Conservation (phyloP, 2,888 invertebrate species). For the Tillus elongatus region DNA sequence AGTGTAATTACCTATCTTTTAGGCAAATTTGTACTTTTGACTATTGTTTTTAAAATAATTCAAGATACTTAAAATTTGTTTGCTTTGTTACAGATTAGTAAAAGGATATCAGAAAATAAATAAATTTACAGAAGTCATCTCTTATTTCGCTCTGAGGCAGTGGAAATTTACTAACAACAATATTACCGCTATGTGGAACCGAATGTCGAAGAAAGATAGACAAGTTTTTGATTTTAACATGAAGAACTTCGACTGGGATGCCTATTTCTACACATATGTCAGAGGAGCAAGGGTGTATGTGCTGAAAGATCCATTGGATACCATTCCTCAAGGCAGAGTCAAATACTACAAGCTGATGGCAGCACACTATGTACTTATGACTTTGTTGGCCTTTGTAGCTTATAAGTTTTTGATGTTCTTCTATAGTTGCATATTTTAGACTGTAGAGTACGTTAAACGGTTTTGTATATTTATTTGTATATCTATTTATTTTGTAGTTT, state of each 20-base stretch:
- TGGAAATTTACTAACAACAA: slow-evolving; percentile 64
- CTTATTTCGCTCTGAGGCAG: slow-evolving; percentile 67
- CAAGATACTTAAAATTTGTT: no score
- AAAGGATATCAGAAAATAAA: slow-evolving; percentile 25
- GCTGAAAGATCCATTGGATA: slow-evolving; percentile 69
- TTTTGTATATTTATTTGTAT: not conserved
- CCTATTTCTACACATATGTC: slow-evolving; percentile 20
- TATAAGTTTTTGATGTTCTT: slow-evolving; percentile 18
- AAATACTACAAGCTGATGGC: slow-evolving; percentile 33
- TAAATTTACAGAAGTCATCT: slow-evolving; percentile 55
- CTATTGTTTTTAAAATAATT: no score
- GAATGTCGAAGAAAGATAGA: slow-evolving; percentile 49
- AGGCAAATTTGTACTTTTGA: no score
- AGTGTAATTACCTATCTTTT: no score
- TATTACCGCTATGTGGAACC: slow-evolving; percentile 48
- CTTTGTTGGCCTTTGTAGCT: slow-evolving; percentile 17
- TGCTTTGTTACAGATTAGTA: slow-evolving; percentile 23
- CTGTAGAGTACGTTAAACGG: not conserved
- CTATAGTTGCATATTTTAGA: slow-evolving; percentile 13
- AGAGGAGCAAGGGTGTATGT: slow-evolving; percentile 46
- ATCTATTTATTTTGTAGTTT: not conserved
- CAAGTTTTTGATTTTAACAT: slow-evolving; percentile 57
- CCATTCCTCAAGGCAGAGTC: slow-evolving; percentile 59
- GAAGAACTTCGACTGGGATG: slow-evolving; percentile 25
- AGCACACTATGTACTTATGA: slow-evolving; percentile 21